A percentile compares a stretch with the other conserved stretches of the same genome.
These are phyloP conservation scores for Acrossocheilus fasciatus DNA, from an alignment of 2,797 vertebrate species.

Conservation along the genomic window DNA sequence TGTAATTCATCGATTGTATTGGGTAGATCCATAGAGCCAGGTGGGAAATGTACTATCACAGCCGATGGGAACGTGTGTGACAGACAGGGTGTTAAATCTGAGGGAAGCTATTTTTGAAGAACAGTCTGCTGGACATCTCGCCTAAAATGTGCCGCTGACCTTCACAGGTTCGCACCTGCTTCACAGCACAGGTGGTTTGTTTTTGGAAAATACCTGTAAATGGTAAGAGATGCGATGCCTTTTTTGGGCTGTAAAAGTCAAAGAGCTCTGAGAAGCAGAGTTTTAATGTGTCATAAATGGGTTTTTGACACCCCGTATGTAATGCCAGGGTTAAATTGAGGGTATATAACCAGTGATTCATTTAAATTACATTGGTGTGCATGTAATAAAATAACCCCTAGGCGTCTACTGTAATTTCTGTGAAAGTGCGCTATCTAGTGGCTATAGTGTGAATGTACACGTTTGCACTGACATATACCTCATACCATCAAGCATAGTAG, in stretches of 20 bases:
- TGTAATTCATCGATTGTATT: slow-evolving; percentile 2
- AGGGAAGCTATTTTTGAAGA: slow-evolving; percentile 33
- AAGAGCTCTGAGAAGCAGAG: not conserved
- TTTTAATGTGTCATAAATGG: not conserved
- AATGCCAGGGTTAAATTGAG: slow-evolving; percentile 4
- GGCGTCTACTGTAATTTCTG: not conserved
- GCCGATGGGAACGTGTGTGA: not conserved
- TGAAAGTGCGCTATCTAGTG: slow-evolving; percentile 44
- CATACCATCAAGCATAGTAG: not conserved
- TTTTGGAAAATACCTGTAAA: slow-evolving; percentile 32
- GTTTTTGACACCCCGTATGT: not conserved
- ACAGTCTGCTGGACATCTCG: slow-evolving; percentile 32
- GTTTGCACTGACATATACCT: not conserved
- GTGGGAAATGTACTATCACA: slow-evolving; percentile 31
- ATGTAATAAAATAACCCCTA: not conserved
- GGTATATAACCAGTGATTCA: slow-evolving; percentile 28
- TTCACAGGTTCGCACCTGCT: slow-evolving; percentile 43
- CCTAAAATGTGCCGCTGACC: slow-evolving; percentile 35
- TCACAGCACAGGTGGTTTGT: slow-evolving; percentile 46
- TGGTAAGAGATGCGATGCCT: not conserved
- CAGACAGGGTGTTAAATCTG: not conserved
- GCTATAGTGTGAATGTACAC: not conserved
- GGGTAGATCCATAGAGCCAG: not conserved
- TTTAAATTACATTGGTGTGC: slow-evolving; percentile 1
- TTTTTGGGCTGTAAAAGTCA: not conserved